Evolutionary conservation across 2,888 invertebrate genomes (phyloP).

Genomic region (Phorcus lineatus): DNA sequence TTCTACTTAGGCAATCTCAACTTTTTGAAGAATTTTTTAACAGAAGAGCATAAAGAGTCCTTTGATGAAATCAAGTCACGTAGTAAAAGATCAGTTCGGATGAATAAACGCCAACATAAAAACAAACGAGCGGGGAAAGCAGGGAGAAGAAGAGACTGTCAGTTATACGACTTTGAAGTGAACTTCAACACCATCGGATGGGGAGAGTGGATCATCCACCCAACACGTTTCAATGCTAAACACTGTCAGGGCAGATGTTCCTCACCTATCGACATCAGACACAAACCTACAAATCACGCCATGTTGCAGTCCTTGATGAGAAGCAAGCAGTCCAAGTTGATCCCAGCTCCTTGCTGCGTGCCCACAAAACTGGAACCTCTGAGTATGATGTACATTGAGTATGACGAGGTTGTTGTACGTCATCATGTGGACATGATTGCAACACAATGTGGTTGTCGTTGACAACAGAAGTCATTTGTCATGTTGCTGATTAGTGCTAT

Average conservation of each 20-base stretch:
- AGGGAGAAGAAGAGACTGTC: too few relatives aligned
- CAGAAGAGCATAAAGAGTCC: too few relatives aligned
- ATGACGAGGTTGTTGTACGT: constrained; percentile 69
- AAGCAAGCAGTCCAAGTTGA: constrained; percentile 54
- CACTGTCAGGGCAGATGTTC: constrained; percentile 70
- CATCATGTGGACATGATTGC: constrained; percentile 73
- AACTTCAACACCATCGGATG: constrained; percentile 72
- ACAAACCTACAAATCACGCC: constrained; percentile 72
- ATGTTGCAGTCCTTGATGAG: constrained; percentile 71
- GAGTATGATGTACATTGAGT: constrained; percentile 72
- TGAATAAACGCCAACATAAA: constrained; percentile 31
- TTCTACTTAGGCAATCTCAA: too few relatives aligned
- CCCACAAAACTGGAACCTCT: constrained; percentile 68
- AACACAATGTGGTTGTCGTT: constrained; percentile 70
- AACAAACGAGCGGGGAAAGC: constrained; percentile 43
- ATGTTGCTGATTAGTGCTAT: too few relatives aligned
- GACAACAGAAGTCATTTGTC: too few relatives aligned
- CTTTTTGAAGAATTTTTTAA: too few relatives aligned
- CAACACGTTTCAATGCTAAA: constrained; percentile 69
- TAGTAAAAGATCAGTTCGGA: neutral
- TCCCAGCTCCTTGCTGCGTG: constrained; percentile 70
- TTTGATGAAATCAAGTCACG: neutral
- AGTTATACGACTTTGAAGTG: constrained; percentile 62
- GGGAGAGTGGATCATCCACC: constrained; percentile 72
- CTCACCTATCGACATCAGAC: constrained; percentile 57